Evolutionary conservation across 1,140 invertebrate species (phyloP).

Genomic region (Cyclina sinensis): DNA sequence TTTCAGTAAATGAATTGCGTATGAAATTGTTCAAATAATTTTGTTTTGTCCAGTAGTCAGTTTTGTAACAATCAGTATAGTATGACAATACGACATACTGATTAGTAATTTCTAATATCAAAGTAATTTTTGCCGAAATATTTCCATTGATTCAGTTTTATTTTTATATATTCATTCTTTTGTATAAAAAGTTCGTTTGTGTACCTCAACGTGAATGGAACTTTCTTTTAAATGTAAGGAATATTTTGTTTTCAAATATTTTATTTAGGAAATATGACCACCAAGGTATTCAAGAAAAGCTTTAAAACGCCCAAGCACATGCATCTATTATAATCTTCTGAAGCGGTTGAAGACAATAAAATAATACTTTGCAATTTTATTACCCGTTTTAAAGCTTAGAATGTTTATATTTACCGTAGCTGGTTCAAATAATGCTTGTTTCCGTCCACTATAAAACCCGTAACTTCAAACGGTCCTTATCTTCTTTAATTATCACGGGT

Average conservation of each 20-base stretch:
- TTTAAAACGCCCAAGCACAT: constrained; percentile 5
- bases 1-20: too few species aligned
- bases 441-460: constrained; percentile 37
- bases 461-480: constrained; percentile 62
- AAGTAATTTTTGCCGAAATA: too few species aligned
- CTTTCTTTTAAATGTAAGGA: too few species aligned
- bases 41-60: too few species aligned
- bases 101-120: too few species aligned
- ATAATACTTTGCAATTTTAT: constrained; percentile 57
- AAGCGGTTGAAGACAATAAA: constrained; percentile 42
- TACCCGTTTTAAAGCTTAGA: constrained; percentile 53
- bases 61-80: too few species aligned
- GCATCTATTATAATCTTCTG: constrained; percentile 38
- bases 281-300: neutral
- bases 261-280: constrained; percentile 21
- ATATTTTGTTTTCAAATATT: constrained; percentile 4
- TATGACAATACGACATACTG: too few species aligned
- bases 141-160: too few species aligned
- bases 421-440: constrained; percentile 63
- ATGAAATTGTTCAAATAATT: too few species aligned
- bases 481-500: constrained; percentile 62
- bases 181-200: too few species aligned
- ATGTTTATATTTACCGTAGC: constrained; percentile 65
- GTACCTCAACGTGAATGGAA: too few species aligned
- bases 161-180: too few species aligned